Base-by-base conservation (phyloP, 2,888 invertebrate species). In the Drosophila flavopinicola region DNA sequence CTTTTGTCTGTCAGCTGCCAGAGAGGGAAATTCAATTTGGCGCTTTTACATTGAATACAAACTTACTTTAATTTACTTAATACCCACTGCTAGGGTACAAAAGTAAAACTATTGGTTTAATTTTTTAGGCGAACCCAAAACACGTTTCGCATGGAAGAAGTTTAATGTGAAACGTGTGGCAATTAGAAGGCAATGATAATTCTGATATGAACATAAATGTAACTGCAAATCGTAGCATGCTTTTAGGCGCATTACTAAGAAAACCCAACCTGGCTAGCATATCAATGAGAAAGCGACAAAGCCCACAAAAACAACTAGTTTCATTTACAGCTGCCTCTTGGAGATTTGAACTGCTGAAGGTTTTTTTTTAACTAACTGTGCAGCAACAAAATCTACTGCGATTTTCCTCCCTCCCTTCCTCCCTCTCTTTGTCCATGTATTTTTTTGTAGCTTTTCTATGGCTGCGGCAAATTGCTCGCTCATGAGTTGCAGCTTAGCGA, bases 161-260 rank as follows among this genome's bases (percentile, higher is more conserved):
- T 23, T 33, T 70, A 70, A 75, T 75, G 75, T 6, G 54, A 42
- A 47, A 75, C 75, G 72, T 72, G 71, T 45, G 24, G 44, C 75
- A 72, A 72, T 72, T 72, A 72, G 59, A 52, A 45, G 66, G 42
- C 58, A 65, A 52, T 71, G 71, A 71, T 69, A 64, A 71, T 75
- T 58, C 75, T 15, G 25, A 23, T 32, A 39, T 44, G 37, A 30
- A 32, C 44, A 42, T 13, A 17, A 27, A 48, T 47, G 29, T 47
- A 37, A 30, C 29, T 29, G 24, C 25, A 45, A 51, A 70, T 27
- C 39, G 39, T 45, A 32, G 45, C 20, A 30, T 30, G 49, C 71
- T 70, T 41, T 53, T 49, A 53, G 41, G 66, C 49, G 41, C 30
- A 38, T 17, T 29, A 51, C 45, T 49, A 38, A 49, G 32, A 13